Conservation (phyloP, 2,797 vertebrate genomes). For the Chelon labrosus region DNA sequence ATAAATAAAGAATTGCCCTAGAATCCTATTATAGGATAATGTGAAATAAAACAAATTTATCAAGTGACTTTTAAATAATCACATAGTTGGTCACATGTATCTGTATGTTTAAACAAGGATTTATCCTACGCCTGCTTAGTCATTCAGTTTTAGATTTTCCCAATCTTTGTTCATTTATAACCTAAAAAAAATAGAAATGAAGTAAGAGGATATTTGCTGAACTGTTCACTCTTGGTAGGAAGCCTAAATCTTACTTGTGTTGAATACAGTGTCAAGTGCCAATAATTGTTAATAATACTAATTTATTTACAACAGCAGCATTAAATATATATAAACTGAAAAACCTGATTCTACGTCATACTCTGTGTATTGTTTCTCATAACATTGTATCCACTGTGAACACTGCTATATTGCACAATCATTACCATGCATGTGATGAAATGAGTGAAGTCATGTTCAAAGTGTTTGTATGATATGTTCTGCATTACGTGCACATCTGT, state of each 20-base stretch:
- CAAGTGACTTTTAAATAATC: too few species aligned
- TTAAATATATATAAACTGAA: background rate
- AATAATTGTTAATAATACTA: too few species aligned
- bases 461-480: too few species aligned
- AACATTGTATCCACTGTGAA: background rate
- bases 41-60: too few species aligned
- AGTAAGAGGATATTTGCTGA: background rate
- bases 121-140: background rate
- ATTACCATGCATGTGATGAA: too few species aligned
- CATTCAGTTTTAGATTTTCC: background rate
- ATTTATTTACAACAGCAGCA: background rate
- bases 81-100: too few species aligned
- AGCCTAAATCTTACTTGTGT: background rate
- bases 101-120: background rate
- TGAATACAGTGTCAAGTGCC: background rate
- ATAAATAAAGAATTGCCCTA: too few species aligned
- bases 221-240: background rate
- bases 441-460: too few species aligned
- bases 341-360: background rate
- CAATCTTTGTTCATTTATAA: background rate
- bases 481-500: too few species aligned
- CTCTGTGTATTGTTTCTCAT: background rate
- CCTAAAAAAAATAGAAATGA: background rate
- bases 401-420: background rate
- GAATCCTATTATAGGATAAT: too few species aligned